Evolutionary conservation across 2,888 invertebrate genomes (phyloP).

Genomic region (Nemotelus pantherinus): DNA sequence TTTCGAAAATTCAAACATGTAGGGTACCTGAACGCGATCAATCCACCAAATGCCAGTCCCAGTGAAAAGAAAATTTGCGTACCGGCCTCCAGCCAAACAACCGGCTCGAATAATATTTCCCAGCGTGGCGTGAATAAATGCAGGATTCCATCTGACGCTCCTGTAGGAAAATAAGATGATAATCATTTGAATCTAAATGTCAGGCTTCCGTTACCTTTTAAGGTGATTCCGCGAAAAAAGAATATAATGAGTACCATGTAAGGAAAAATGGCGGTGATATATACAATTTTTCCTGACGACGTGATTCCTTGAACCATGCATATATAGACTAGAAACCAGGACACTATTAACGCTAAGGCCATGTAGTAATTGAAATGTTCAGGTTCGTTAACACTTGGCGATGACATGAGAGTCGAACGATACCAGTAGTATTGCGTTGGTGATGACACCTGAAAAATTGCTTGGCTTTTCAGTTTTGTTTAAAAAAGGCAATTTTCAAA

Average conservation of each 20-base stretch:
- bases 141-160: slow-evolving; percentile 77
- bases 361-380: slow-evolving; percentile 93
- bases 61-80: slow-evolving; percentile 98
- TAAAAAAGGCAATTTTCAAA: background rate
- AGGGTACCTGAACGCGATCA: slow-evolving; percentile 85
- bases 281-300: slow-evolving; percentile 95
- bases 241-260: slow-evolving; percentile 95
- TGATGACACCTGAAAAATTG: slow-evolving; percentile 75
- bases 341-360: slow-evolving; percentile 82
- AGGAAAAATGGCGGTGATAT: slow-evolving; percentile 96
- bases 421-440: slow-evolving; percentile 97
- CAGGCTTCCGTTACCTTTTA: slow-evolving; percentile 72
- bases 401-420: slow-evolving; percentile 88
- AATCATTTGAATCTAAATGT: background rate
- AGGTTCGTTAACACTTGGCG: slow-evolving; percentile 86
- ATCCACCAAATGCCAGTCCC: slow-evolving; percentile 93
- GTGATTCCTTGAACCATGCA: slow-evolving; percentile 99
- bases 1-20: background rate
- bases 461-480: background rate
- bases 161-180: slow-evolving; percentile 49
- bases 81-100: slow-evolving; percentile 97
- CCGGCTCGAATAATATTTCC: slow-evolving; percentile 90
- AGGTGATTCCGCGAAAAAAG: slow-evolving; percentile 91
- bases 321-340: slow-evolving; percentile 94
- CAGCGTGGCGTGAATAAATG: slow-evolving; percentile 94